These are phyloP conservation scores for Tipula confusa DNA, from an alignment of 2,888 invertebrate genomes.

Conservation along the genomic window DNA sequence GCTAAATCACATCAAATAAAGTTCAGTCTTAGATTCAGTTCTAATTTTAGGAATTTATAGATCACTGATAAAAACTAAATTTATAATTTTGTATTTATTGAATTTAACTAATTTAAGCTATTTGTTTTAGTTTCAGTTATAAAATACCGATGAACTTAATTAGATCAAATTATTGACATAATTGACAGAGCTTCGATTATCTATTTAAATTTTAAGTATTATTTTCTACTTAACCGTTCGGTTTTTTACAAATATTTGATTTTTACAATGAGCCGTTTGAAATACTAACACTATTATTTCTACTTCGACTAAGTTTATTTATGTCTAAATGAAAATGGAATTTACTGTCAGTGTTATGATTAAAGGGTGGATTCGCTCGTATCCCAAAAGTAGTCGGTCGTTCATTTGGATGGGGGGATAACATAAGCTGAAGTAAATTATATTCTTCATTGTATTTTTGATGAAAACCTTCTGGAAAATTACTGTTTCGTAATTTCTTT, in stretches of 20 bases:
- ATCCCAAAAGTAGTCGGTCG: slow-evolving; percentile 75
- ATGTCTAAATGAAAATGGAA: slow-evolving; percentile 51
- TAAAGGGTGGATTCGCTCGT: slow-evolving; percentile 56
- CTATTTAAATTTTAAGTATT: too few species aligned
- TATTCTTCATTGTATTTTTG: slow-evolving; percentile 62
- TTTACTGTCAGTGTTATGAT: slow-evolving; percentile 45
- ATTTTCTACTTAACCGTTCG: too few species aligned
- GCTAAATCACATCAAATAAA: too few species aligned
- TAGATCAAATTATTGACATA: too few species aligned
- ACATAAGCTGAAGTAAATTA: slow-evolving; percentile 69
- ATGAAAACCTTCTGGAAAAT: slow-evolving; percentile 66
- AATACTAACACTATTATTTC: slow-evolving; percentile 27
- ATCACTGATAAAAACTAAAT: too few species aligned
- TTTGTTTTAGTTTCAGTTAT: too few species aligned
- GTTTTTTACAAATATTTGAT: neutral
- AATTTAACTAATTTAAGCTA: too few species aligned
- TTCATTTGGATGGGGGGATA: slow-evolving; percentile 65
- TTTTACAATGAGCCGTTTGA: neutral
- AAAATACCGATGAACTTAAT: too few species aligned
- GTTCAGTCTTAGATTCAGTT: too few species aligned
- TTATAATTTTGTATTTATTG: too few species aligned
- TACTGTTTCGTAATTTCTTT: slow-evolving; percentile 59
- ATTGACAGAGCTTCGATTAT: too few species aligned
- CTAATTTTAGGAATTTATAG: too few species aligned
- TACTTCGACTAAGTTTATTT: slow-evolving; percentile 35